Base-by-base conservation (phyloP, 1,140 invertebrate species). In the Meloidogyne exigua region DNA sequence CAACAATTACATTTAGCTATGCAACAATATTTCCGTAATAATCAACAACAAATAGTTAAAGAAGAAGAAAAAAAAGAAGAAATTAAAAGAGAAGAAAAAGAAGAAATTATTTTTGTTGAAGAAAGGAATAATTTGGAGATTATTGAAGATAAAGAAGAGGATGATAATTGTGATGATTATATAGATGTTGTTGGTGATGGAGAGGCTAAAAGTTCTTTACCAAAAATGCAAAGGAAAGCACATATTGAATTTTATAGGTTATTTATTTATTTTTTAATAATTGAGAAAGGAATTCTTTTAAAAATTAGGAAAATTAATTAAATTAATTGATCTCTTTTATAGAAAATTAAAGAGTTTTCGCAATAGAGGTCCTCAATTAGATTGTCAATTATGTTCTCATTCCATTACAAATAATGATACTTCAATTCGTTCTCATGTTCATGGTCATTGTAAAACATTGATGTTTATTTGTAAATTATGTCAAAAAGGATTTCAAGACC, bases 211-310 rank as follows among this genome's bases (percentile, higher is more conserved):
- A 72, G 71, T 32, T 72, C 71, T 21, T 44, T 36, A 36, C 68
- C 71, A 26, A 57, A 66, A 32, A 28, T 57, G 21, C 75, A 76
- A 65, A 64, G 75, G n/a, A 76, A 76, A 44, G 75, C 75, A 65
- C 75, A 76, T 64, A 76, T 76, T 64, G 75, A 76, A 36, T 75
- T 75, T 67, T 75, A 72, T 64, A 72, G 71, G 71, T 72, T 23
- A 32, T 2, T 25, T 64, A 13, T 62, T 11, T 13, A 68, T 25
- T 13, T n/a, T n/a, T n/a, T n/a, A n/a, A n/a, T n/a, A n/a, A n/a
- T n/a, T n/a, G n/a, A n/a, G n/a, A n/a, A n/a, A n/a, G n/a, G n/a
- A n/a, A n/a, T n/a, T n/a, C n/a, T n/a, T n/a, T n/a, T n/a, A n/a
- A n/a, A n/a, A n/a, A n/a, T n/a, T n/a, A n/a, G 15, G 10, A 42